Percentiles rank a stretch among this genome's conserved stretches.
Evolutionary conservation across 1,140 invertebrate species (phyloP).

Genomic region (Ostrea edulis): DNA sequence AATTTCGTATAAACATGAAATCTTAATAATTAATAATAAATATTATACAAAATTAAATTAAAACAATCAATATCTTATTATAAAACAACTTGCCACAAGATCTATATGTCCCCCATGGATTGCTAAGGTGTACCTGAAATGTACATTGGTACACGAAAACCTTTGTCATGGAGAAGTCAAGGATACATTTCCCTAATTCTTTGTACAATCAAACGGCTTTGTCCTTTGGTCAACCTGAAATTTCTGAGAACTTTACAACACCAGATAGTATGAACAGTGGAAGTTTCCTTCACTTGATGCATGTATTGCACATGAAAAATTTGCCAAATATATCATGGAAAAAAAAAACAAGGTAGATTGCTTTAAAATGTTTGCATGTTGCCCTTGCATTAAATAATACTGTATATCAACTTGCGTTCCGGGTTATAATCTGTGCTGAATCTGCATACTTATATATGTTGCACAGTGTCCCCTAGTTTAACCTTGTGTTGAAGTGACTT

Average conservation of each 20-base stretch:
- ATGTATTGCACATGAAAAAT: constrained; percentile 20
- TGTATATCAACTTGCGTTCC: constrained; percentile 35
- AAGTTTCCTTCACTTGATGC: neutral
- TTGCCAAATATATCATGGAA: constrained; percentile 5
- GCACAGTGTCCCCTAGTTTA: neutral
- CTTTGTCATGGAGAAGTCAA: neutral
- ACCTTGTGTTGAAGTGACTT: neutral
- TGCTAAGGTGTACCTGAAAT: neutral
- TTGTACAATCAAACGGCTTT: neutral
- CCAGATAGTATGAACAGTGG: neutral
- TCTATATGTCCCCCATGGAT: neutral
- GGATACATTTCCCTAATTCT: neutral
- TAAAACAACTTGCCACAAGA: constrained; percentile 18
- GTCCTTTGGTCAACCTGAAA: neutral
- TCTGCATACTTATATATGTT: neutral
- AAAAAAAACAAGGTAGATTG: constrained; percentile 24
- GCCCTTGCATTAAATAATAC: constrained; percentile 18
- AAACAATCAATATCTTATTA: neutral
- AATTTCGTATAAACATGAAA: constrained; percentile 24
- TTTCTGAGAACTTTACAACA: constrained; percentile 14
- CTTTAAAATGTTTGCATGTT: constrained; percentile 1
- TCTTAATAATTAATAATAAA: constrained; percentile 28
- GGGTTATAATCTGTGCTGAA: neutral
- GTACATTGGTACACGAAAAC: neutral
- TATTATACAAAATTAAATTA: constrained; percentile 32